These are phyloP conservation scores for Trichonephila inaurata DNA, from an alignment of 1,140 invertebrate species.

Conservation along the genomic window DNA sequence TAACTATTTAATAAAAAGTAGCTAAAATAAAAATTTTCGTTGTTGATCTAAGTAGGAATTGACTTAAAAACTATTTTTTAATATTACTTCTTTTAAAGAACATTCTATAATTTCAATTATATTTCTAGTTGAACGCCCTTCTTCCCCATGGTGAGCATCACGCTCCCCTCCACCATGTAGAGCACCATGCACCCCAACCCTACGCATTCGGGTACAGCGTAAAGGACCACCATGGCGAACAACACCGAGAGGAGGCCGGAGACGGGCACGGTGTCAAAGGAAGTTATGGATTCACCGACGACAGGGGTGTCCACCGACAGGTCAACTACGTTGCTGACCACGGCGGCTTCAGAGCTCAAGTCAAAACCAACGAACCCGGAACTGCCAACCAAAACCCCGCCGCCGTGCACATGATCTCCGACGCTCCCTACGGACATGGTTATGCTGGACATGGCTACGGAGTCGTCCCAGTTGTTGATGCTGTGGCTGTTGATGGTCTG, in stretches of 20 bases:
- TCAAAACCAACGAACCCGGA: slow-evolving; percentile 49
- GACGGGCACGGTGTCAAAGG: slow-evolving; percentile 30
- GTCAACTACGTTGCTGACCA: slow-evolving; percentile 55
- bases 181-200: slow-evolving; percentile 41
- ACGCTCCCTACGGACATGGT: slow-evolving; percentile 33
- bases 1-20: too few species aligned
- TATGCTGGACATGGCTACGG: slow-evolving; percentile 12
- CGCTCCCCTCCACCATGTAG: not conserved
- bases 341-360: slow-evolving; percentile 37
- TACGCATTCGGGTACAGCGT: slow-evolving; percentile 51
- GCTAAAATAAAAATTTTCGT: too few species aligned
- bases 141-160: not conserved
- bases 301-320: slow-evolving; percentile 31
- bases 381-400: slow-evolving; percentile 49
- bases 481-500: too few species aligned
- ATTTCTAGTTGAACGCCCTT: too few species aligned
- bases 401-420: slow-evolving; percentile 39
- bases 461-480: not conserved
- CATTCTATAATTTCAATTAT: too few species aligned
- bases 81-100: too few species aligned
- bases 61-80: too few species aligned
- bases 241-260: slow-evolving; percentile 38
- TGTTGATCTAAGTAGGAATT: too few species aligned
- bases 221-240: slow-evolving; percentile 48
- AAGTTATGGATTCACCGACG: slow-evolving; percentile 53